Percentiles rank a stretch among this genome's conserved stretches.
Conservation (phyloP, 2,113 vertebrate species). For the Lontra canadensis region DNA sequence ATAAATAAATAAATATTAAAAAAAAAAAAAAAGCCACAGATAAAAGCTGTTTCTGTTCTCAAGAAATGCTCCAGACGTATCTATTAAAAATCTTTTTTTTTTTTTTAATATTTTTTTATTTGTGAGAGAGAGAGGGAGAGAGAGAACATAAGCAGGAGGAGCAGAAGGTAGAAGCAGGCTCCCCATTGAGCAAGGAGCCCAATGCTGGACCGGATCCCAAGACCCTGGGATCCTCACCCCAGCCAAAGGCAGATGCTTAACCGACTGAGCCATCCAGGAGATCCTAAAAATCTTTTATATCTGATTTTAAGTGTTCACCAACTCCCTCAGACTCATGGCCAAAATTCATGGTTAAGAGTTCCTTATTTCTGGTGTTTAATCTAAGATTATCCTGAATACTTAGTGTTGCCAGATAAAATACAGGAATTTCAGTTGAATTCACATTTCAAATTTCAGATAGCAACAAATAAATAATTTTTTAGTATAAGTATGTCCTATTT, state of each 20-base stretch:
- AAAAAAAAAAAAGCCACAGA: neutral
- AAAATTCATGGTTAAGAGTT: neutral
- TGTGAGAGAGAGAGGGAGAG: neutral
- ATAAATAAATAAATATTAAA: too few relatives aligned
- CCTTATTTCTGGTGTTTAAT: neutral
- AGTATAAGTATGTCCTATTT: neutral
- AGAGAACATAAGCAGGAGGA: neutral
- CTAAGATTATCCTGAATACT: neutral
- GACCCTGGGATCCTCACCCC: neutral
- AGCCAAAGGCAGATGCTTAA: neutral
- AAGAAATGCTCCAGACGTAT: neutral
- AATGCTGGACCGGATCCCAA: neutral
- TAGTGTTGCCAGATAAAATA: constrained; percentile 34
- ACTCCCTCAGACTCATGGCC: neutral
- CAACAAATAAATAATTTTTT: neutral
- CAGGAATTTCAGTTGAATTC: neutral
- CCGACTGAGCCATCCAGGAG: neutral
- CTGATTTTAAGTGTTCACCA: neutral
- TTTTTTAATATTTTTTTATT: neutral
- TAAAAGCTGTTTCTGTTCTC: neutral
- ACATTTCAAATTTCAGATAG: neutral
- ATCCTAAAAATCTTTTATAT: neutral
- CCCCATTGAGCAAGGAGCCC: neutral
- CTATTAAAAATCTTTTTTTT: neutral
- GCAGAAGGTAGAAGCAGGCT: neutral